Evolutionary conservation across 1,140 invertebrate species (phyloP).

Genomic region (Amphibalanus amphitrite): DNA sequence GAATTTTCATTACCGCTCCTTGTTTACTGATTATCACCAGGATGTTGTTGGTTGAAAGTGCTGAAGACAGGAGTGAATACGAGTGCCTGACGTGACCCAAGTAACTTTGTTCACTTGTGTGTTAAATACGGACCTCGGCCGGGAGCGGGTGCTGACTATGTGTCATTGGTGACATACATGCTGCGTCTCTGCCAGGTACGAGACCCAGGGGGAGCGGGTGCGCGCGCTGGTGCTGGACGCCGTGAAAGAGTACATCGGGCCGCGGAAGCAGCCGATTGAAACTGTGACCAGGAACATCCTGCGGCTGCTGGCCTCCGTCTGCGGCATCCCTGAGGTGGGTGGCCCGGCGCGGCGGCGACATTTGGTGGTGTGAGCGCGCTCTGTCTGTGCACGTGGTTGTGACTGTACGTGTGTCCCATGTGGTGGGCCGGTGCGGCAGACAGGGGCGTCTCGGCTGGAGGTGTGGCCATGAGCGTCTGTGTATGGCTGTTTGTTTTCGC

Average conservation of each 20-base stretch:
- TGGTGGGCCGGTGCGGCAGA: slow-evolving; percentile 41
- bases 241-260: slow-evolving; percentile 67
- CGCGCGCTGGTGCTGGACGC: slow-evolving; percentile 67
- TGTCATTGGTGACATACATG: no score
- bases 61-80: no score
- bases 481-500: no score
- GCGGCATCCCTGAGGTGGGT: slow-evolving; percentile 52
- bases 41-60: no score
- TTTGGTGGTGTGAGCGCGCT: not conserved
- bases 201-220: slow-evolving; percentile 26
- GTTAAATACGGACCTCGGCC: no score
- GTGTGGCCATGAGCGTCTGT: slow-evolving; percentile 60
- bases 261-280: slow-evolving; percentile 58
- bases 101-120: no score
- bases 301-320: slow-evolving; percentile 59
- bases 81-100: no score
- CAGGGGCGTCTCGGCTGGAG: slow-evolving; percentile 64
- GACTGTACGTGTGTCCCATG: not conserved
- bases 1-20: no score
- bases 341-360: not conserved
- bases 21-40: no score
- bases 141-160: no score
- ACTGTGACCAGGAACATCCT: slow-evolving; percentile 74
- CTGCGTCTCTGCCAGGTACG: not conserved
- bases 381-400: not conserved